Evolutionary conservation across 2,888 invertebrate species (phyloP).

Genomic region (Urechis unicinctus): DNA sequence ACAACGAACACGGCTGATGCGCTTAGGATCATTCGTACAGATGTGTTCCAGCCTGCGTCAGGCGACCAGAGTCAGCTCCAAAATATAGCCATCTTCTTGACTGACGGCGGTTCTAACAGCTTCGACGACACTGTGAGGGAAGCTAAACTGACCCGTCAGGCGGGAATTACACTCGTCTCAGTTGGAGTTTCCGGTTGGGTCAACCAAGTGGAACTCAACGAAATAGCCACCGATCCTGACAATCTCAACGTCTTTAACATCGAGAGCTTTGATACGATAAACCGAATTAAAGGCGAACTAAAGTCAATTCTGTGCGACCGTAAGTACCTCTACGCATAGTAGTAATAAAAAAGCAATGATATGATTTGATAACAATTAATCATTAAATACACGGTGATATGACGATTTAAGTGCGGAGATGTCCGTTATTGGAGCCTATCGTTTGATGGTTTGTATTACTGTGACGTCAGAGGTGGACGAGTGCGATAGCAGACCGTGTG

Average conservation of each 20-base stretch:
- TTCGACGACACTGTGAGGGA: constrained; percentile 2
- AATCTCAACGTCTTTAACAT: constrained; percentile 13
- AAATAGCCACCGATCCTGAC: constrained; percentile 16
- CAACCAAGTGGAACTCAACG: constrained; percentile 14
- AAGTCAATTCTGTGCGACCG: constrained; percentile 11
- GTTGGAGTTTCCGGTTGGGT: constrained; percentile 17
- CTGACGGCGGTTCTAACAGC: constrained; percentile 11
- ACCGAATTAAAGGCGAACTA: constrained; percentile 6
- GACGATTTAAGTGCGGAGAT: no score
- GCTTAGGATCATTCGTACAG: constrained; percentile 23
- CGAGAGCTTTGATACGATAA: constrained; percentile 8
- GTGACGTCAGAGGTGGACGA: constrained; percentile 6
- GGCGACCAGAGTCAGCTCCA: constrained; percentile 4
- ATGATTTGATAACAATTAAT: not conserved
- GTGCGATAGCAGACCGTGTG: constrained; percentile 16
- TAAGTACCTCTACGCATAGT: not conserved
- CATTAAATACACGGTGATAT: not conserved
- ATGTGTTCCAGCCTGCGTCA: not conserved
- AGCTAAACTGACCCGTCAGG: constrained; percentile 4
- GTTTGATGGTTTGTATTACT: not conserved
- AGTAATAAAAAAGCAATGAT: not conserved
- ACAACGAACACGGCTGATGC: constrained; percentile 39
- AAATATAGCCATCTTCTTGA: constrained; percentile 10
- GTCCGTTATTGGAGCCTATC: no score
- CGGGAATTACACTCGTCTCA: constrained; percentile 15